These are phyloP conservation scores for Pollachius pollachius DNA, from an alignment of 2,113 vertebrate species.

Conservation along the genomic window DNA sequence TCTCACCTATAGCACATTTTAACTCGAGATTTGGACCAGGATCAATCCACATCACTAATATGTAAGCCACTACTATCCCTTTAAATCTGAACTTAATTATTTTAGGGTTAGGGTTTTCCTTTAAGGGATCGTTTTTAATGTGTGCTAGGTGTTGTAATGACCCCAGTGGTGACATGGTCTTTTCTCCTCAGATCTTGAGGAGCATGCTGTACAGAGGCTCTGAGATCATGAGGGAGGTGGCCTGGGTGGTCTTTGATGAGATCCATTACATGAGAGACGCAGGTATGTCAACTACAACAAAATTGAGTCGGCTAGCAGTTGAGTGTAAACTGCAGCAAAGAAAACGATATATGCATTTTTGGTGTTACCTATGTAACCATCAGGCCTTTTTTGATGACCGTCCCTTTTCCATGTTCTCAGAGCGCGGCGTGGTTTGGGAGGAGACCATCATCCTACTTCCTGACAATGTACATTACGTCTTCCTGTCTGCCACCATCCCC, in stretches of 20 bases:
- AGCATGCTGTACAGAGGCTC: slow-evolving; percentile 98
- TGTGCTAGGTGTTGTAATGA: neutral
- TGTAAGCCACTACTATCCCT: too few relatives aligned
- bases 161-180: neutral
- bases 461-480: slow-evolving; percentile 97
- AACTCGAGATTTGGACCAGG: too few relatives aligned
- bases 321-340: too few relatives aligned
- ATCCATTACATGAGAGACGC: slow-evolving; percentile 99
- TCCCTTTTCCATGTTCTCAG: slow-evolving; percentile 55
- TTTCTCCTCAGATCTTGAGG: slow-evolving; percentile 84
- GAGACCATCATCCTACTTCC: slow-evolving; percentile 98
- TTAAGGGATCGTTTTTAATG: neutral
- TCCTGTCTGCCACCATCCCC: slow-evolving; percentile 96
- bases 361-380: neutral
- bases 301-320: neutral
- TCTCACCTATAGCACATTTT: too few relatives aligned
- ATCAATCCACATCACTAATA: too few relatives aligned
- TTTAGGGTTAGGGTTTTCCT: too few relatives aligned
- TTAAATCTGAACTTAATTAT: too few relatives aligned
- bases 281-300: slow-evolving; percentile 67
- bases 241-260: slow-evolving; percentile 98
- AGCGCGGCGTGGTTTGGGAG: slow-evolving; percentile 98
- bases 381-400: neutral
- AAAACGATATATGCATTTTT: neutral
- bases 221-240: slow-evolving; percentile 97